Conservation (phyloP, 2,888 invertebrate genomes). For the Heliconius charithonia region DNA sequence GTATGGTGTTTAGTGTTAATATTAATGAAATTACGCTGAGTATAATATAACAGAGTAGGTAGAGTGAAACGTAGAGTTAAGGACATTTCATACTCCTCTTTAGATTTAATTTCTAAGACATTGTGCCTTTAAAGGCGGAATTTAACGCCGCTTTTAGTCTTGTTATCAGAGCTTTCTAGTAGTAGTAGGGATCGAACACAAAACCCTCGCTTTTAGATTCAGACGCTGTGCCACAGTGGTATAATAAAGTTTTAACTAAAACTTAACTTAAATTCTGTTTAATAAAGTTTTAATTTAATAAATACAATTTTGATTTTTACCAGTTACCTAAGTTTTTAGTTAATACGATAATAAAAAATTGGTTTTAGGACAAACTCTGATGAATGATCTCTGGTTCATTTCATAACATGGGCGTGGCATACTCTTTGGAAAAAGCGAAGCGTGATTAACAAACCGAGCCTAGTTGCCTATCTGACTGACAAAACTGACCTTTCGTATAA, state of each 20-base stretch:
- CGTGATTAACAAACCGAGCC: background rate
- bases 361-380: no score
- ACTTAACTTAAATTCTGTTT: no score
- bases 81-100: background rate
- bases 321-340: background rate
- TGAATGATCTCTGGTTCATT: background rate
- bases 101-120: background rate
- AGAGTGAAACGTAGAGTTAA: background rate
- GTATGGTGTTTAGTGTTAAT: background rate
- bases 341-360: background rate
- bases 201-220: background rate
- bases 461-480: background rate
- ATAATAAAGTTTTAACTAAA: no score
- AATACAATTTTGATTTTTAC: no score
- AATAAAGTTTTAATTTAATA: no score
- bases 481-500: slow-evolving; percentile 7
- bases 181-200: background rate
- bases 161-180: no score
- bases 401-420: background rate
- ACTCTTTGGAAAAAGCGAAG: background rate
- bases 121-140: background rate
- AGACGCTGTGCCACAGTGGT: no score
- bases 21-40: background rate
- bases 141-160: background rate
- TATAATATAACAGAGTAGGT: no score